A percentile compares a stretch with the other conserved stretches of the same genome.
phyloP scores from a whole-genome alignment of 2,888 invertebrate genomes.

The Drosophila fungiperda region DNA sequence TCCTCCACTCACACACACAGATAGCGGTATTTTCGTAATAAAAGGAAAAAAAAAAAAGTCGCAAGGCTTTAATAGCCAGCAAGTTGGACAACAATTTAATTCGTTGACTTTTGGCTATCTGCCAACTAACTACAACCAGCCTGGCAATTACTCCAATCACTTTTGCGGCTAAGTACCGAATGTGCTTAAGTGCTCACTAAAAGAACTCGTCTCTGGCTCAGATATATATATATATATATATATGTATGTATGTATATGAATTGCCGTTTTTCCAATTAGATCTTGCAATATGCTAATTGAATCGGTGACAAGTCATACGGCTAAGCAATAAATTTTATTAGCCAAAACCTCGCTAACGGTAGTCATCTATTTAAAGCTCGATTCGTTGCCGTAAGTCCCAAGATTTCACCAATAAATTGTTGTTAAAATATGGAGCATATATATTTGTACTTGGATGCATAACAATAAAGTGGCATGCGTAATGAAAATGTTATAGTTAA shows the following conservation, averaged over 20 bases:
- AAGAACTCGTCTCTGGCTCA: constrained; percentile 27
- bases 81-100: constrained; percentile 61
- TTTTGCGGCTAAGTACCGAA: constrained; percentile 14
- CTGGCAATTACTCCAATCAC: constrained; percentile 49
- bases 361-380: constrained; percentile 8
- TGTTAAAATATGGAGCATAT: constrained; percentile 20
- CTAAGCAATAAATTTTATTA: constrained; percentile 18
- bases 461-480: constrained; percentile 4
- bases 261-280: constrained; percentile 36
- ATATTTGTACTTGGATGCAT: constrained; percentile 7
- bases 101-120: constrained; percentile 49
- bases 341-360: constrained; percentile 31
- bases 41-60: constrained; percentile 6
- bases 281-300: constrained; percentile 39
- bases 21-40: constrained; percentile 49
- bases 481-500: background rate
- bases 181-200: constrained; percentile 48
- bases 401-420: constrained; percentile 32
- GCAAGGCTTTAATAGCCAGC: constrained; percentile 48
- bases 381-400: background rate
- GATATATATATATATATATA: constrained; percentile 3
- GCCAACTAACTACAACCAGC: constrained; percentile 43
- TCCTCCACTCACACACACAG: constrained; percentile 30
- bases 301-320: constrained; percentile 20
- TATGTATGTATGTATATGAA: constrained; percentile 21